Conservation (phyloP, 2,888 invertebrate genomes). For the Drosophila tanythrix region DNA sequence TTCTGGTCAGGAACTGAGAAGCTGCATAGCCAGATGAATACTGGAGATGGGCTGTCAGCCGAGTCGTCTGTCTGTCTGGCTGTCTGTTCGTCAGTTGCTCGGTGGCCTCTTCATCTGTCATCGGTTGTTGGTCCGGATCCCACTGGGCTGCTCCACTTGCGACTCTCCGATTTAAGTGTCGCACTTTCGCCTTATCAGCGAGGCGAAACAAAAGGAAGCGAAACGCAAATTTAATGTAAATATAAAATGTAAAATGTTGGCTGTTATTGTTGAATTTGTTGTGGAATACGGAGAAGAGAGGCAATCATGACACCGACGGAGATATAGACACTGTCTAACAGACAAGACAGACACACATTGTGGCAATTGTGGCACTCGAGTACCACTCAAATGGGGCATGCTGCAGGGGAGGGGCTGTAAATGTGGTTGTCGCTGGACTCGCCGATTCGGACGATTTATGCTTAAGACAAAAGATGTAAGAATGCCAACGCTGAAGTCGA, state of each 20-base stretch:
- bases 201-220: constrained; percentile 46
- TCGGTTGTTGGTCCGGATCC: constrained; percentile 4
- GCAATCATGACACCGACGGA: constrained; percentile 14
- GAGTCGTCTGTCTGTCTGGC: constrained; percentile 24
- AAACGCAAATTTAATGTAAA: constrained; percentile 76
- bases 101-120: constrained; percentile 32
- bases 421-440: constrained; percentile 41
- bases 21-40: constrained; percentile 16
- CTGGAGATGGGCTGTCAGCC: constrained; percentile 17
- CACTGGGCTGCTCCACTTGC: background rate
- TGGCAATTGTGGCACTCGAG: constrained; percentile 19
- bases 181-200: constrained; percentile 53
- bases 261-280: constrained; percentile 48
- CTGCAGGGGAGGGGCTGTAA: constrained; percentile 11
- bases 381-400: background rate
- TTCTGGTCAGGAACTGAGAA: background rate
- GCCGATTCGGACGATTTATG: constrained; percentile 58
- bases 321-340: constrained; percentile 1
- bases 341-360: constrained; percentile 17
- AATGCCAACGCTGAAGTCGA: constrained; percentile 45
- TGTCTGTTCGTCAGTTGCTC: constrained; percentile 22
- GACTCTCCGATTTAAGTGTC: constrained; percentile 28
- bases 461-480: constrained; percentile 69
- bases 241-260: constrained; percentile 60
- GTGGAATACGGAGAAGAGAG: constrained; percentile 30